A percentile compares a stretch with the other conserved stretches of the same genome.
These are phyloP conservation scores for Lasioglossum baleicum DNA, from an alignment of 1,140 invertebrate genomes.

Conservation along the genomic window DNA sequence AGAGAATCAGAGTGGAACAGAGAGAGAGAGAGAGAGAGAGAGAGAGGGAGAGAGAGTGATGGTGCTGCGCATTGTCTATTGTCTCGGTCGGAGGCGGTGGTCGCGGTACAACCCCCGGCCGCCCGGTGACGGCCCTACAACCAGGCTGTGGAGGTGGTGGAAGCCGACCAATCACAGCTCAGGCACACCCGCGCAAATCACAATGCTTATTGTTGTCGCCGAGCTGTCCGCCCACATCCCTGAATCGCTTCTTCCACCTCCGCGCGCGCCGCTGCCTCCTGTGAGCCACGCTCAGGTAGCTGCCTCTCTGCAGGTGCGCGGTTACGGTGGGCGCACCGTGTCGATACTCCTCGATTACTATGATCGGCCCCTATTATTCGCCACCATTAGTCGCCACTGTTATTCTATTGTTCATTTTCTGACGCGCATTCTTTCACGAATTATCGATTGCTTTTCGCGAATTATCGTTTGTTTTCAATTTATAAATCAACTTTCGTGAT, in stretches of 20 bases:
- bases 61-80: constrained; percentile 76
- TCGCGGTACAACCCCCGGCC: constrained; percentile 69
- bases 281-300: constrained; percentile 54
- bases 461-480: no score
- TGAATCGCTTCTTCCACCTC: constrained; percentile 51
- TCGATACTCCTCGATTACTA: background rate
- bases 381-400: background rate
- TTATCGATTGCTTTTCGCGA: no score
- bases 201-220: constrained; percentile 80
- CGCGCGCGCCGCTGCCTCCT: constrained; percentile 21
- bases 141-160: constrained; percentile 66
- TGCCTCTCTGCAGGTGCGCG: constrained; percentile 29
- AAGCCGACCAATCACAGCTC: constrained; percentile 72
- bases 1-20: no score
- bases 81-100: constrained; percentile 70
- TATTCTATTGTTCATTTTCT: background rate
- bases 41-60: background rate
- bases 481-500: no score
- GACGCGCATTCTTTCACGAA: no score
- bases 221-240: constrained; percentile 75
- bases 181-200: constrained; percentile 79
- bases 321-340: background rate
- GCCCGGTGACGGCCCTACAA: constrained; percentile 60
- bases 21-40: background rate
- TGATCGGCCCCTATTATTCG: background rate